Percentiles rank a stretch among this genome's conserved stretches.
Evolutionary conservation across 2,797 vertebrate species (phyloP).

Genomic region (Anabas testudineus): DNA sequence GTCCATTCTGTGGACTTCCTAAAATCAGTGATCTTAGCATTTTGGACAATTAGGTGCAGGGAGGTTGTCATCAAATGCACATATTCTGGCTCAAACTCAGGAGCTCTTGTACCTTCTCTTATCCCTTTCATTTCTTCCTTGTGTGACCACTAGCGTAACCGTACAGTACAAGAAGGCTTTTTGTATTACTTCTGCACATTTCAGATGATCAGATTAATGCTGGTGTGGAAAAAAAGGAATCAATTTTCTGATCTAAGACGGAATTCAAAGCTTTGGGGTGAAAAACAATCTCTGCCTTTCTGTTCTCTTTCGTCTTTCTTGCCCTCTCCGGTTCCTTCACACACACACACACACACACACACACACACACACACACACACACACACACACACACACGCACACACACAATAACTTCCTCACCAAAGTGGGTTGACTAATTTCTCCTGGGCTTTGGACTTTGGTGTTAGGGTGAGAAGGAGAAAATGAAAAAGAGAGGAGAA

Average conservation of each 20-base stretch:
- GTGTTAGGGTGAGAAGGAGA: slow-evolving; percentile 68
- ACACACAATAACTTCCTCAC: slow-evolving; percentile 49
- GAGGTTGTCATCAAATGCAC: neutral
- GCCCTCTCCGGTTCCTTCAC: slow-evolving; percentile 40
- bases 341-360: no score
- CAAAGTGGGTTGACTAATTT: slow-evolving; percentile 81
- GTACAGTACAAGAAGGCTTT: slow-evolving; percentile 24
- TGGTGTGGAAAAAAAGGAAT: slow-evolving; percentile 46
- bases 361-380: no score
- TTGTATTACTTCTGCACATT: slow-evolving; percentile 43
- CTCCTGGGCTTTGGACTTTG: slow-evolving; percentile 81
- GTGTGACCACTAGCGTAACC: slow-evolving; percentile 9
- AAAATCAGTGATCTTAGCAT: no score
- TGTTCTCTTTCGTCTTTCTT: slow-evolving; percentile 48
- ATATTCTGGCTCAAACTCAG: slow-evolving; percentile 6
- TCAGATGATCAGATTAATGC: slow-evolving; percentile 56
- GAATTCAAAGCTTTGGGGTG: slow-evolving; percentile 69
- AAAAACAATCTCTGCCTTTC: slow-evolving; percentile 57
- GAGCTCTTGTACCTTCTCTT: slow-evolving; percentile 20
- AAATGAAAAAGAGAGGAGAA: slow-evolving; percentile 71
- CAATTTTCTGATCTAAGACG: slow-evolving; percentile 71
- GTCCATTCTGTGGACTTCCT: no score
- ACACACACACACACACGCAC: no score
- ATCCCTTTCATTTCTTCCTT: slow-evolving; percentile 20
- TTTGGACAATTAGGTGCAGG: neutral